phyloP scores from a whole-genome alignment of 2,113 vertebrate genomes.

The Dipodomys merriami region DNA sequence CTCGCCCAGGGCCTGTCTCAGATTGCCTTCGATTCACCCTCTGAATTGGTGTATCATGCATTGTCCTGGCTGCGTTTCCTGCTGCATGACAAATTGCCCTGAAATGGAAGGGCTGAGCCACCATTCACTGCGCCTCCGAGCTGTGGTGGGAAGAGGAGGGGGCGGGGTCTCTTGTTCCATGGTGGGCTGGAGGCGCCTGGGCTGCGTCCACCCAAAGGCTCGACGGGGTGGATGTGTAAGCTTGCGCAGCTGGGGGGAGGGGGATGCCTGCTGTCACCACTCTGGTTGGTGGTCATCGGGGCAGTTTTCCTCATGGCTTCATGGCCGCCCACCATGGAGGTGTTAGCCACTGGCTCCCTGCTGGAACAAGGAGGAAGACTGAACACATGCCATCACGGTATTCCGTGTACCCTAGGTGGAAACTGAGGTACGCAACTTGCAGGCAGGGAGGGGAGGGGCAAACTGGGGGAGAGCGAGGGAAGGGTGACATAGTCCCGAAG shows the following conservation, averaged over 20 bases:
- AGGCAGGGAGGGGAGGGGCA: too few relatives aligned
- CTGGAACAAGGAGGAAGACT: background rate
- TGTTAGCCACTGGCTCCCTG: too few relatives aligned
- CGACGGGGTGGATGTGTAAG: background rate
- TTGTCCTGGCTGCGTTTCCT: background rate
- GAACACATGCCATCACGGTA: background rate
- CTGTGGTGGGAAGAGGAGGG: background rate
- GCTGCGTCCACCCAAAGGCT: slow-evolving; percentile 26
- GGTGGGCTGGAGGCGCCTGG: background rate
- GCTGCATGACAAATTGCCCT: background rate
- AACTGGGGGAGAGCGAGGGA: too few relatives aligned
- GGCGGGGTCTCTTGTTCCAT: background rate
- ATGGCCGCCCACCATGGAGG: background rate
- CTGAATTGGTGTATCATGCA: background rate
- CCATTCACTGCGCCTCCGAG: background rate
- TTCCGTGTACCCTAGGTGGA: too few relatives aligned
- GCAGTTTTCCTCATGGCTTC: background rate
- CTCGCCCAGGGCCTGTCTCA: background rate
- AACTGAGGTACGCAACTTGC: too few relatives aligned
- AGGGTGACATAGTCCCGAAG: too few relatives aligned
- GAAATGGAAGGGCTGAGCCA: background rate
- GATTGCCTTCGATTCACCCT: background rate
- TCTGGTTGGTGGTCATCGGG: background rate
- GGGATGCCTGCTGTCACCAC: background rate
- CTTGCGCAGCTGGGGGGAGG: background rate